Percentiles rank a stretch among this genome's conserved stretches.
These are phyloP conservation scores for Trilocha varians DNA, from an alignment of 2,888 invertebrate genomes.

Conservation along the genomic window DNA sequence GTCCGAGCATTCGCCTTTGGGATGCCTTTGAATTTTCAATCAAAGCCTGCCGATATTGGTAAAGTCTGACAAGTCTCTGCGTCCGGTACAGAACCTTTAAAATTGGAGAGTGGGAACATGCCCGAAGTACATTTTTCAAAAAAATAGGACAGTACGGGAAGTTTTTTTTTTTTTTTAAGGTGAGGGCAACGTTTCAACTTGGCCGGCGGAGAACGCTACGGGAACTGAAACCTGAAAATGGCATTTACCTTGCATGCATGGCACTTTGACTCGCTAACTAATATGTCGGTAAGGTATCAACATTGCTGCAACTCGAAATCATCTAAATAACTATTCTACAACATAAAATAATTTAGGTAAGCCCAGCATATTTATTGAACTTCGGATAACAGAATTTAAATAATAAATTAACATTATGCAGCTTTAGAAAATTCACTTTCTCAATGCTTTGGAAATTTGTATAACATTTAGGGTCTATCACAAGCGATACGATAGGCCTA, in stretches of 20 bases:
- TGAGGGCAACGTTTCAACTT: conserved; percentile 54
- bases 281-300: too few species aligned
- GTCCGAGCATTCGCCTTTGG: conserved; percentile 42
- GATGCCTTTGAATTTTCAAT: conserved; percentile 42
- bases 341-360: too few species aligned
- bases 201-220: conserved; percentile 46
- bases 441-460: too few species aligned
- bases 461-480: too few species aligned
- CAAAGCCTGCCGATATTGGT: conserved; percentile 30
- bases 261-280: conserved; percentile 27
- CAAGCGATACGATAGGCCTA: too few species aligned
- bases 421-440: too few species aligned
- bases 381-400: too few species aligned
- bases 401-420: too few species aligned
- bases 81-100: conserved; percentile 18
- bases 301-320: too few species aligned
- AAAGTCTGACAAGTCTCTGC: conserved; percentile 31
- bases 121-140: conserved; percentile 10
- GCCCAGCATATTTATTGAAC: too few species aligned
- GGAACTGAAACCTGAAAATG: conserved; percentile 56
- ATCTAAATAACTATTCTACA: too few species aligned
- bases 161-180: conserved; percentile 47
- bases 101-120: conserved; percentile 27
- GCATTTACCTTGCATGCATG: conserved; percentile 42
- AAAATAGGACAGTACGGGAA: too few species aligned